A percentile compares a stretch with the other conserved stretches of the same genome.
Conservation (phyloP, 2,888 invertebrate genomes). For the Xylocampa areola region DNA sequence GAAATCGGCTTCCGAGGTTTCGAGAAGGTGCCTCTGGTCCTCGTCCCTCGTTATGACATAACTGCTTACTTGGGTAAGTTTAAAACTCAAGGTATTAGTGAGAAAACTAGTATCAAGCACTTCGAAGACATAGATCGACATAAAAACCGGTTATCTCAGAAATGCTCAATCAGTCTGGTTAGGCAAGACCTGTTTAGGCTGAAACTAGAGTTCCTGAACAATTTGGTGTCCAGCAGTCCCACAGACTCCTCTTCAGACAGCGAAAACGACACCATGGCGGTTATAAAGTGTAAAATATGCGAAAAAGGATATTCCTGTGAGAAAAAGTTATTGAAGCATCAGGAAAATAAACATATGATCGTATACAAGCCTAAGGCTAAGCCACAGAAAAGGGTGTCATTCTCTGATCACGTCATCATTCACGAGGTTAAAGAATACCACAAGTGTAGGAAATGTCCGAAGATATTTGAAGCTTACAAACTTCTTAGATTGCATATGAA, state of each 20-base stretch:
- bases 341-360: constrained; percentile 78
- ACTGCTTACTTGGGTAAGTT: constrained; percentile 63
- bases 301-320: constrained; percentile 74
- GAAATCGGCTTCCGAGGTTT: constrained; percentile 72
- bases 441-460: constrained; percentile 80
- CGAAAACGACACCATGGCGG: constrained; percentile 61
- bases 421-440: constrained; percentile 81
- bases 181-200: constrained; percentile 69
- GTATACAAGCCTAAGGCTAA: constrained; percentile 66
- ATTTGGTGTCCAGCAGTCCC: constrained; percentile 24
- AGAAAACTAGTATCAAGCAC: constrained; percentile 14
- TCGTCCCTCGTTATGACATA: constrained; percentile 71
- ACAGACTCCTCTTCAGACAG: constrained; percentile 57
- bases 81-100: background rate
- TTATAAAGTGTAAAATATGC: constrained; percentile 77
- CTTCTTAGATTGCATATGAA: constrained; percentile 75
- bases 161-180: constrained; percentile 69
- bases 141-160: constrained; percentile 50
- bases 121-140: constrained; percentile 16
- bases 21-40: constrained; percentile 69
- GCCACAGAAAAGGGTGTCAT: constrained; percentile 78
- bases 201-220: constrained; percentile 43
- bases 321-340: constrained; percentile 76
- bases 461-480: constrained; percentile 75
- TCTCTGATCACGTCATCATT: constrained; percentile 80